Evolutionary conservation across 2,888 invertebrate species (phyloP).

Genomic region (Chymomyza caudatula): DNA sequence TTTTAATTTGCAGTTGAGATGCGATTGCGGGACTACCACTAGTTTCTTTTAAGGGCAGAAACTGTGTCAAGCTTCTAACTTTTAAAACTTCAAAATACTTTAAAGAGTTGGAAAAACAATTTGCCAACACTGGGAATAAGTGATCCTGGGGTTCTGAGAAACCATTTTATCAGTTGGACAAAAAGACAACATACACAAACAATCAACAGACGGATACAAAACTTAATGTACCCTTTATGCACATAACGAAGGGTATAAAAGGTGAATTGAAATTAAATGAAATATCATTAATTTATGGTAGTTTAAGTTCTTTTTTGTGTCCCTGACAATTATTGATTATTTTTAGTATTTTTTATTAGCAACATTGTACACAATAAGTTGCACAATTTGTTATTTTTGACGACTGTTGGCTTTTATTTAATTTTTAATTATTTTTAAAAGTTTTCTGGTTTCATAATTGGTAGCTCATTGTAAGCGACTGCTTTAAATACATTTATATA

Average conservation of each 20-base stretch:
- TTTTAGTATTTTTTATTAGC: constrained; percentile 23
- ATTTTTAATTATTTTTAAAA: constrained; percentile 63
- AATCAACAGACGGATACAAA: constrained; percentile 12
- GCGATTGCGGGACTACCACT: too few species aligned
- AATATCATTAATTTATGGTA: background rate
- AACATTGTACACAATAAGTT: background rate
- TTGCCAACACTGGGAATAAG: too few species aligned
- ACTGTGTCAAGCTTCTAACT: too few species aligned
- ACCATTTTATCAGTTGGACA: background rate
- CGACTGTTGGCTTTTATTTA: constrained; percentile 37
- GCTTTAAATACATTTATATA: background rate
- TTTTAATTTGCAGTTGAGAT: too few species aligned
- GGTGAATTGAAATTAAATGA: constrained; percentile 65
- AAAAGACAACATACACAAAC: background rate
- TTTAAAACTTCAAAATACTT: too few species aligned
- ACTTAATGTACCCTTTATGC: background rate
- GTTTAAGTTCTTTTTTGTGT: background rate
- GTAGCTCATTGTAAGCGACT: constrained; percentile 33
- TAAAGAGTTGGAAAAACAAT: too few species aligned
- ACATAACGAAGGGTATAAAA: constrained; percentile 4
- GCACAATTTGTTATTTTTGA: constrained; percentile 20
- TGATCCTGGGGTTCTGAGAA: too few species aligned
- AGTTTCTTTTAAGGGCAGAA: too few species aligned
- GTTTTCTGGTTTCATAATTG: constrained; percentile 57
- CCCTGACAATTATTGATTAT: constrained; percentile 72